Conservation (phyloP, 2,113 vertebrate genomes). For the Sceloporus tristichus region DNA sequence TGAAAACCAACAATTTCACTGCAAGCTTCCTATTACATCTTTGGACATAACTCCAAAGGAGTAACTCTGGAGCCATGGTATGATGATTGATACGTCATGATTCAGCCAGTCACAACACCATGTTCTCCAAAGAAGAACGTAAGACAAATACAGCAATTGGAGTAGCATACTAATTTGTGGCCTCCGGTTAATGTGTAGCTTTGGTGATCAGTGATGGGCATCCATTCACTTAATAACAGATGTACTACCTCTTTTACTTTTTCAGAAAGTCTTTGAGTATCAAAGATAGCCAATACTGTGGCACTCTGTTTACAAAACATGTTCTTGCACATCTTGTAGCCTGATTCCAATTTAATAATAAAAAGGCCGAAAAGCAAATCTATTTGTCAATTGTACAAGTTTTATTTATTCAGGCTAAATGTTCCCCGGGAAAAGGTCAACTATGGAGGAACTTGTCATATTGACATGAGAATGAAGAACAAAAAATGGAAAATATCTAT, state of each 20-base stretch:
- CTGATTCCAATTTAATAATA: not conserved
- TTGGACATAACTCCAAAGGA: not conserved
- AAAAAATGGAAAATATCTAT: not conserved
- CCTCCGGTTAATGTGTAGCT: slow-evolving; percentile 8
- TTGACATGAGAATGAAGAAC: slow-evolving; percentile 13
- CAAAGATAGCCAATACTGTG: not conserved
- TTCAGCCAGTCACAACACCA: slow-evolving; percentile 28
- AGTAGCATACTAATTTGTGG: slow-evolving; percentile 25
- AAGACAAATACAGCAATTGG: not conserved
- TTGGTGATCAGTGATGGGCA: slow-evolving; percentile 29
- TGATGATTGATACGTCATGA: not conserved
- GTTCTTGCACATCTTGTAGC: not conserved
- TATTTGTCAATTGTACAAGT: slow-evolving; percentile 30
- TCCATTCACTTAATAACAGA: slow-evolving; percentile 40
- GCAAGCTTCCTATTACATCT: not conserved
- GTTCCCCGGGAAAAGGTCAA: slow-evolving; percentile 29
- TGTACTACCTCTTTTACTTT: not conserved
- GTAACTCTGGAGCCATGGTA: not conserved
- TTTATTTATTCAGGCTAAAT: slow-evolving; percentile 25
- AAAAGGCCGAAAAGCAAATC: slow-evolving; percentile 4
- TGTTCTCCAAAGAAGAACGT: slow-evolving; percentile 22
- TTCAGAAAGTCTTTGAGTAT: slow-evolving; percentile 32
- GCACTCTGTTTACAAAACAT: not conserved
- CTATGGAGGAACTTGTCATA: slow-evolving; percentile 9
- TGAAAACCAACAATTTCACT: slow-evolving; percentile 13